Percentiles rank a stretch among this genome's conserved stretches.
phyloP scores from a whole-genome alignment of 2,888 invertebrate genomes.

The Sericinus montela region DNA sequence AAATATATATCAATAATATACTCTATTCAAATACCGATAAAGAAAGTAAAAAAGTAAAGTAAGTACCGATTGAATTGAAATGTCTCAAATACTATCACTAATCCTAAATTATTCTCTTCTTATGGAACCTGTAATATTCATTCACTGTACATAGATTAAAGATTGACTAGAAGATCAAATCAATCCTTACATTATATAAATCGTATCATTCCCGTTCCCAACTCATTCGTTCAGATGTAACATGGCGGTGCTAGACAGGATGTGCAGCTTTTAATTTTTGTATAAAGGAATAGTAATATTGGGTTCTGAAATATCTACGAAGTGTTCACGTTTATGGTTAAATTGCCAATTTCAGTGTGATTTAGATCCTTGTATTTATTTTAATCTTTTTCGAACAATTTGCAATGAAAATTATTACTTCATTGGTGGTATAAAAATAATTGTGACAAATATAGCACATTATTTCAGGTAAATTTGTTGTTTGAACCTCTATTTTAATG shows the following conservation, averaged over 20 bases:
- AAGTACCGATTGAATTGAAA: too few species aligned
- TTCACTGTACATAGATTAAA: neutral
- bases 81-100: too few species aligned
- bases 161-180: too few species aligned
- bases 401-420: constrained; percentile 75
- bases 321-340: constrained; percentile 20
- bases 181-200: too few species aligned
- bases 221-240: constrained; percentile 55
- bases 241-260: constrained; percentile 77
- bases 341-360: constrained; percentile 33
- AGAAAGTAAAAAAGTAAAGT: too few species aligned
- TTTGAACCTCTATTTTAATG: constrained; percentile 34
- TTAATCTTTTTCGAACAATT: constrained; percentile 41
- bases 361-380: constrained; percentile 32
- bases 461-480: constrained; percentile 64
- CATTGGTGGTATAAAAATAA: constrained; percentile 77
- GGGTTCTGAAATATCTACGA: constrained; percentile 22
- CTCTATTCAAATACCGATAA: too few species aligned
- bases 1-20: too few species aligned
- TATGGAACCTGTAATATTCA: too few species aligned
- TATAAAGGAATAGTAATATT: constrained; percentile 52
- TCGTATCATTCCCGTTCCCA: neutral
- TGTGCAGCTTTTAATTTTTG: constrained; percentile 71
- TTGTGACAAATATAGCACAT: constrained; percentile 71
- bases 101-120: too few species aligned